phyloP scores from a whole-genome alignment of 2,888 invertebrate species.

The Malthinus flaveolus region DNA sequence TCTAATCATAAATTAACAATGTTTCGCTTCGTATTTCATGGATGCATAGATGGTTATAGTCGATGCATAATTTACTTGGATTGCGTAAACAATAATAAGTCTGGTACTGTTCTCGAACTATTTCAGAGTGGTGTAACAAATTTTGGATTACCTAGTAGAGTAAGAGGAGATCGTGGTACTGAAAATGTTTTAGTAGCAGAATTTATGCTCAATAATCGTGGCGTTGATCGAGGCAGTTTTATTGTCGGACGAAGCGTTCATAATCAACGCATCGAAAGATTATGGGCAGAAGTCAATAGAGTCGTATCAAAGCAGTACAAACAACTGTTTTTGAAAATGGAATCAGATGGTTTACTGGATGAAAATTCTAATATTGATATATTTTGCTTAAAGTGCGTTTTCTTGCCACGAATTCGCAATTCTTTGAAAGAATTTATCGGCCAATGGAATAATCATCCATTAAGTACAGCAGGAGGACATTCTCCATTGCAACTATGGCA shows the following conservation, averaged over 20 bases:
- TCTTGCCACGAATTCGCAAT: background rate
- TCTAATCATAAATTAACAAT: too few relatives aligned
- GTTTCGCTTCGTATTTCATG: conserved; percentile 3
- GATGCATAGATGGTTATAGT: conserved; percentile 9
- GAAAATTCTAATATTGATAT: background rate
- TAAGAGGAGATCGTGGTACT: conserved; percentile 1
- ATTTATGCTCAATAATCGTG: conserved; percentile 5
- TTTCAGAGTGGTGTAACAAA: conserved; percentile 2
- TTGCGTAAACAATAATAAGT: background rate
- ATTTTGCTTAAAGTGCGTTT: background rate
- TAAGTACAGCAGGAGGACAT: conserved; percentile 1
- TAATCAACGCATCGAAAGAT: conserved; percentile 3
- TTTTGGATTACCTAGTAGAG: conserved; percentile 6
- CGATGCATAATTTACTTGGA: conserved; percentile 2
- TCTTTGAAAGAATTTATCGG: background rate
- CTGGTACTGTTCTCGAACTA: conserved; percentile 1
- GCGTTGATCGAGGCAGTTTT: conserved; percentile 3
- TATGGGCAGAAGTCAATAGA: conserved; percentile 9
- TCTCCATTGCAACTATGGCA: conserved; percentile 5
- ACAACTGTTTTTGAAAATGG: background rate
- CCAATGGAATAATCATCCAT: conserved; percentile 2
- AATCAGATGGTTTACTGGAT: background rate
- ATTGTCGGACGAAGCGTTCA: conserved; percentile 5
- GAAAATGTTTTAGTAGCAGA: conserved; percentile 9
- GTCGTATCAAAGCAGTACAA: background rate